Evolutionary conservation across 2,888 invertebrate species (phyloP).

Genomic region (Papilio gigon): DNA sequence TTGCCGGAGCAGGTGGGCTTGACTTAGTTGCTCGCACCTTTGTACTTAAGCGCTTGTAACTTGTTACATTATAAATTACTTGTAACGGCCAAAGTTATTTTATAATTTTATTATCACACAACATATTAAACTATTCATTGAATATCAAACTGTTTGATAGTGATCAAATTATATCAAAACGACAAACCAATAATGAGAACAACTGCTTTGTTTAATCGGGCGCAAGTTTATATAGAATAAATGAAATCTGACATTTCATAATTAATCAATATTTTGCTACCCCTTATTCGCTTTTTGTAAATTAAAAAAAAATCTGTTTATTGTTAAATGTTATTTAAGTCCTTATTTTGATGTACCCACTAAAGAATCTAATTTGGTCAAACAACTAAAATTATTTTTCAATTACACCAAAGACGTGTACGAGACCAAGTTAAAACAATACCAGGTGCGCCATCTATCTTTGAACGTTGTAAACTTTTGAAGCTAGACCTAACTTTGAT

Average conservation of each 20-base stretch:
- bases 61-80: slow-evolving; percentile 36
- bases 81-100: slow-evolving; percentile 20
- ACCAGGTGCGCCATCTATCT: slow-evolving; percentile 68
- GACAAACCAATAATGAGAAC: no score
- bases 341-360: no score
- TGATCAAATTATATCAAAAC: not conserved
- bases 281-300: no score
- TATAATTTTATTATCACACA: not conserved
- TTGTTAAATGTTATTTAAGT: no score
- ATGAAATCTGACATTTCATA: no score
- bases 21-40: slow-evolving; percentile 40
- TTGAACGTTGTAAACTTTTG: slow-evolving; percentile 52
- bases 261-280: no score
- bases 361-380: no score
- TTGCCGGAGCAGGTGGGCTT: slow-evolving; percentile 63
- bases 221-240: no score
- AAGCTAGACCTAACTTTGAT: slow-evolving; percentile 38
- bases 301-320: no score
- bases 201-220: no score
- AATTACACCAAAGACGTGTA: not conserved
- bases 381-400: no score
- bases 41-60: slow-evolving; percentile 31
- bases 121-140: not conserved
- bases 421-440: slow-evolving; percentile 45
- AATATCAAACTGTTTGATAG: not conserved